These are phyloP conservation scores for Callinectes sapidus DNA, from an alignment of 2,888 invertebrate species.

Conservation along the genomic window DNA sequence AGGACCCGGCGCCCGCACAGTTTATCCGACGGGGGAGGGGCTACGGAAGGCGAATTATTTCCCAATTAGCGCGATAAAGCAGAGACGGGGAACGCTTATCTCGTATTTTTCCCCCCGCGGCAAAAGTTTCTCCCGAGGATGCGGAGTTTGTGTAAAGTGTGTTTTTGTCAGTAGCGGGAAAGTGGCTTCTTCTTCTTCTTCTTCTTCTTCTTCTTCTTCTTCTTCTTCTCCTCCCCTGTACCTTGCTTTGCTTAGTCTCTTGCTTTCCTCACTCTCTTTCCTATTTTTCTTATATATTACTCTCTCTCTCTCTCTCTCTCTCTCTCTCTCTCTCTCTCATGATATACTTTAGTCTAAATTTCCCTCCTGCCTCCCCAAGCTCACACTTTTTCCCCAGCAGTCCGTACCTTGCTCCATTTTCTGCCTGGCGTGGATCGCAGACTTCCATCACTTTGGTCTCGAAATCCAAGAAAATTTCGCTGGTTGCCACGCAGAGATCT, in stretches of 20 bases:
- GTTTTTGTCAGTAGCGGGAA: background rate
- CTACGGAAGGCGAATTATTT: background rate
- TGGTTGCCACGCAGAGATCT: background rate
- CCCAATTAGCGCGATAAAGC: slow-evolving; percentile 30
- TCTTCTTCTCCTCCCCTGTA: background rate
- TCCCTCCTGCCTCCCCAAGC: background rate
- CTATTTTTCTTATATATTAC: background rate
- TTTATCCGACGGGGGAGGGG: slow-evolving; percentile 14
- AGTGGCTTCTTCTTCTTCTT: background rate
- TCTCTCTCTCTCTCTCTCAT: slow-evolving; percentile 17
- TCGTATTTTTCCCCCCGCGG: slow-evolving; percentile 6
- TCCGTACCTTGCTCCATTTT: background rate
- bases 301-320: slow-evolving; percentile 17
- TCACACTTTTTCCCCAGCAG: background rate
- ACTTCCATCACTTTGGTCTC: background rate
- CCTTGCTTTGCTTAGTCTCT: too few relatives aligned
- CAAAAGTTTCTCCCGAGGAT: slow-evolving; percentile 18
- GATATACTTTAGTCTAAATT: background rate
- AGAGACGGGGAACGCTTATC: slow-evolving; percentile 8
- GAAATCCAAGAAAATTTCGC: background rate
- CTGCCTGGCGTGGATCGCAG: background rate
- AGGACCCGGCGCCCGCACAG: background rate
- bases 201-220: too few relatives aligned
- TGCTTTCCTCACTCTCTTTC: background rate
- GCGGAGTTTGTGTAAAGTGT: background rate